A percentile compares a stretch with the other conserved stretches of the same genome.
Conservation (phyloP, 2,888 invertebrate genomes). For the Ceriagrion tenellum region DNA sequence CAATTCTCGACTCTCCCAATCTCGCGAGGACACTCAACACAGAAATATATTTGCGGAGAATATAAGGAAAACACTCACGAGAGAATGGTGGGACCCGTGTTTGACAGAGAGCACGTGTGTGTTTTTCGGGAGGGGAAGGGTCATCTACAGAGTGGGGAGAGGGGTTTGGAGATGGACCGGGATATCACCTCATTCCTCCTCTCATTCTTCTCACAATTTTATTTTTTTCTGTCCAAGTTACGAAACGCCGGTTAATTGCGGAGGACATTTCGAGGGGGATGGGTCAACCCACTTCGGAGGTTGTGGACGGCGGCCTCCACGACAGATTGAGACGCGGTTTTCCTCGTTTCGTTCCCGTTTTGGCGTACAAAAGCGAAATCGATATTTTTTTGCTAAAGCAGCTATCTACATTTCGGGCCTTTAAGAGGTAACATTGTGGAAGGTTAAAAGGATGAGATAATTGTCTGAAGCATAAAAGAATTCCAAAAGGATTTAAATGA, state of each 20-base stretch:
- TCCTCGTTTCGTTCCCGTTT: not conserved
- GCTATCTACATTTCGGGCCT: too few relatives aligned
- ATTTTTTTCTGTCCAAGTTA: not conserved
- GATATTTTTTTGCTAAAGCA: not conserved
- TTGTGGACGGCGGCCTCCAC: not conserved
- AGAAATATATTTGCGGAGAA: not conserved
- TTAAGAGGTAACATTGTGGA: too few relatives aligned
- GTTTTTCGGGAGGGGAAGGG: not conserved
- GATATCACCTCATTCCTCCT: not conserved
- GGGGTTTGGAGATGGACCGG: too few relatives aligned
- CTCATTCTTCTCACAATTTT: too few relatives aligned
- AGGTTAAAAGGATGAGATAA: too few relatives aligned
- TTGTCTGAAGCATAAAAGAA: too few relatives aligned
- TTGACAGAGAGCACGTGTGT: not conserved
- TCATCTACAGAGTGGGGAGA: not conserved
- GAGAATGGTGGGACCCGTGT: not conserved
- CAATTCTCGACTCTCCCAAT: not conserved
- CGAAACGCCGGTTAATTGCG: not conserved
- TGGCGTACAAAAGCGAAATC: not conserved
- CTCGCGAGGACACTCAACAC: not conserved
- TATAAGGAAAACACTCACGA: too few relatives aligned
- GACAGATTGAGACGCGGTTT: not conserved
- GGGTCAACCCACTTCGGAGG: not conserved
- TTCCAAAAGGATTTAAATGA: too few relatives aligned
- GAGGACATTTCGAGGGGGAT: not conserved